Percentiles rank a stretch among this genome's conserved stretches.
Conservation (phyloP, 2,888 invertebrate genomes). For the Caenorhabditis imperialis region DNA sequence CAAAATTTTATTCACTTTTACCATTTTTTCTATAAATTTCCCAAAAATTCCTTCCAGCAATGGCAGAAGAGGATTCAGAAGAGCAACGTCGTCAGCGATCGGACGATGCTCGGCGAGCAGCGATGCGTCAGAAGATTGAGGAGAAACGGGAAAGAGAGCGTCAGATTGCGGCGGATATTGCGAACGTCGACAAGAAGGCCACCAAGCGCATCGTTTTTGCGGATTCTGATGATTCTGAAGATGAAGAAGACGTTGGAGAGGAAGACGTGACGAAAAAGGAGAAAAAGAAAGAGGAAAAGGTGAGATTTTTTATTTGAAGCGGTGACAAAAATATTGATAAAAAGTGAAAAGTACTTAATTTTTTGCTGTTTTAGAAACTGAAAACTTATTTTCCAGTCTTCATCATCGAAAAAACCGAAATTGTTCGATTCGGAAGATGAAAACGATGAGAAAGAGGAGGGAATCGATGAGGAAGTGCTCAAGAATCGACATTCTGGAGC, state of each 20-base stretch:
- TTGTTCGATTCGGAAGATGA: conserved; percentile 44
- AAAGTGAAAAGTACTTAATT: too few relatives aligned
- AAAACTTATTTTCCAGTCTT: conserved; percentile 21
- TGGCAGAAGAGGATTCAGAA: conserved; percentile 11
- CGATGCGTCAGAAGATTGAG: conserved; percentile 41
- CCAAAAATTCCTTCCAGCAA: too few relatives aligned
- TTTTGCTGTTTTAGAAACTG: too few relatives aligned
- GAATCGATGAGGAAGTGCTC: conserved; percentile 18
- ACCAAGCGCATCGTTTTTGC: conserved; percentile 61
- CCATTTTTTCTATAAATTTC: background rate
- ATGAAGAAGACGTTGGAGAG: background rate
- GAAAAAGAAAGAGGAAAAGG: too few relatives aligned
- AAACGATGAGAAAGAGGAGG: conserved; percentile 45
- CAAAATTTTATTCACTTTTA: too few relatives aligned
- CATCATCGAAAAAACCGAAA: conserved; percentile 15
- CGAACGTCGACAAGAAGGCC: conserved; percentile 49
- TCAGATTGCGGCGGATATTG: conserved; percentile 41
- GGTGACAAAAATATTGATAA: too few relatives aligned
- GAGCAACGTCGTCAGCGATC: conserved; percentile 46
- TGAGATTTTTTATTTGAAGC: too few relatives aligned
- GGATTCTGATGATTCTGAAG: conserved; percentile 58
- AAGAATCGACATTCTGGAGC: conserved; percentile 49
- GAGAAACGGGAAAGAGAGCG: conserved; percentile 44
- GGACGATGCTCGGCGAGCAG: conserved; percentile 51
- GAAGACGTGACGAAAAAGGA: too few relatives aligned